A percentile compares a stretch with the other conserved stretches of the same genome.
Evolutionary conservation across 2,888 invertebrate genomes (phyloP).

Genomic region (Leistus spinibarbis): DNA sequence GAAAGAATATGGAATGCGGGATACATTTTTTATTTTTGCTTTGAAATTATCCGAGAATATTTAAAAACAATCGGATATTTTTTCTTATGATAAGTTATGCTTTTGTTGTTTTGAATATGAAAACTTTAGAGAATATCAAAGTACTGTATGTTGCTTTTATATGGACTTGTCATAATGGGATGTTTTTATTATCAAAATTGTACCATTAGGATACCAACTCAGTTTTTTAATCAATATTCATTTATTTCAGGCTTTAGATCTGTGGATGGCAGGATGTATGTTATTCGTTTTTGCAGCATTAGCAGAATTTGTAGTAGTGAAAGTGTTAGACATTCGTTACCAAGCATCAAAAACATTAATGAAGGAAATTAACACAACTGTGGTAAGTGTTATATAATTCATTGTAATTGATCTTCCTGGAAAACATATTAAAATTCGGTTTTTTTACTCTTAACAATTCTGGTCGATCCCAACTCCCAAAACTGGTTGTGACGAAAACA

Average conservation of each 20-base stretch:
- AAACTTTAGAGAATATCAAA: no score
- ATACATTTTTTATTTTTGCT: no score
- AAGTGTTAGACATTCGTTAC: slow-evolving; percentile 78
- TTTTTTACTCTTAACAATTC: neutral
- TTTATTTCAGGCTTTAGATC: slow-evolving; percentile 71
- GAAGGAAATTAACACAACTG: slow-evolving; percentile 62
- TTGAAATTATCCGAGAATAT: no score
- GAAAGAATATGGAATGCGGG: no score
- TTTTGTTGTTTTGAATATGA: no score
- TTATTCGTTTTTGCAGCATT: slow-evolving; percentile 83
- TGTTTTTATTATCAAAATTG: no score
- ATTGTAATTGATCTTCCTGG: neutral
- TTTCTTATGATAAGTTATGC: no score
- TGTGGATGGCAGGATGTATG: slow-evolving; percentile 92
- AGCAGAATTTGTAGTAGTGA: slow-evolving; percentile 83
- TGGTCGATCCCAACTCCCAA: neutral
- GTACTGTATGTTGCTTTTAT: no score
- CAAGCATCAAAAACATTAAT: slow-evolving; percentile 66
- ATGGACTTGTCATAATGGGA: no score
- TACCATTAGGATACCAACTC: no score
- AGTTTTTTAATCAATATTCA: neutral
- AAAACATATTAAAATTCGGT: neutral
- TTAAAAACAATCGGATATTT: no score
- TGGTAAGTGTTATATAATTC: slow-evolving; percentile 40
- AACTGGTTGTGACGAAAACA: neutral